Percentiles rank a stretch among this genome's conserved stretches.
Conservation (phyloP, 2,113 vertebrate species). For the Otus sunia region DNA sequence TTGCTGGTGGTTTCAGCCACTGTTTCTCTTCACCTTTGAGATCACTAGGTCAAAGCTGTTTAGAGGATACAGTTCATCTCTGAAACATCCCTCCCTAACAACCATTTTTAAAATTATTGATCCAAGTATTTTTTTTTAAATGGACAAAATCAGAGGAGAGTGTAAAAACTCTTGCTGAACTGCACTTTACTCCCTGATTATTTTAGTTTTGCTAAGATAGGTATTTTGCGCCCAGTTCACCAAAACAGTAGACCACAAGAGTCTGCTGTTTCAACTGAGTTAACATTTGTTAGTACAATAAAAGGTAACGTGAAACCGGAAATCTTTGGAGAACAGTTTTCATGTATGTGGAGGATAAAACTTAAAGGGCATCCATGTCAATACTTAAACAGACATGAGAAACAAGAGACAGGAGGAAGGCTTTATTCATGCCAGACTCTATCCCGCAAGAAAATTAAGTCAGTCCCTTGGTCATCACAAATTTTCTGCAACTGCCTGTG, state of each 20-base stretch:
- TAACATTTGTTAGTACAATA: background rate
- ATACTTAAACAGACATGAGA: background rate
- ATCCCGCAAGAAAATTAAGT: background rate
- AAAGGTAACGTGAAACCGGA: background rate
- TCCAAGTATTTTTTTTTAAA: background rate
- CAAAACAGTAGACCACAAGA: background rate
- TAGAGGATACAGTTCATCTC: background rate
- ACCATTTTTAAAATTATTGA: background rate
- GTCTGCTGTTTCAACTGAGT: background rate
- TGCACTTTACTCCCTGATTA: background rate
- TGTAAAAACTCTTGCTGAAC: background rate
- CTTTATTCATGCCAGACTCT: background rate
- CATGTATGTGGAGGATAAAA: background rate
- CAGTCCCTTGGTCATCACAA: background rate
- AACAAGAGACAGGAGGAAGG: background rate
- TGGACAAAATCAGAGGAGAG: background rate
- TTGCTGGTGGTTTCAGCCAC: conserved; percentile 32
- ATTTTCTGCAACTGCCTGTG: background rate
- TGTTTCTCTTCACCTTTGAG: background rate
- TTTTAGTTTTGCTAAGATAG: background rate
- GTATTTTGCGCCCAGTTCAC: background rate
- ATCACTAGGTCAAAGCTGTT: background rate
- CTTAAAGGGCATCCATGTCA: background rate
- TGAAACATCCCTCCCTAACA: background rate
- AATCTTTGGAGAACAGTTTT: background rate